Percentiles rank a stretch among this genome's conserved stretches.
These are phyloP conservation scores for Ammospiza maritima DNA, from an alignment of 2,797 vertebrate species.

Conservation along the genomic window DNA sequence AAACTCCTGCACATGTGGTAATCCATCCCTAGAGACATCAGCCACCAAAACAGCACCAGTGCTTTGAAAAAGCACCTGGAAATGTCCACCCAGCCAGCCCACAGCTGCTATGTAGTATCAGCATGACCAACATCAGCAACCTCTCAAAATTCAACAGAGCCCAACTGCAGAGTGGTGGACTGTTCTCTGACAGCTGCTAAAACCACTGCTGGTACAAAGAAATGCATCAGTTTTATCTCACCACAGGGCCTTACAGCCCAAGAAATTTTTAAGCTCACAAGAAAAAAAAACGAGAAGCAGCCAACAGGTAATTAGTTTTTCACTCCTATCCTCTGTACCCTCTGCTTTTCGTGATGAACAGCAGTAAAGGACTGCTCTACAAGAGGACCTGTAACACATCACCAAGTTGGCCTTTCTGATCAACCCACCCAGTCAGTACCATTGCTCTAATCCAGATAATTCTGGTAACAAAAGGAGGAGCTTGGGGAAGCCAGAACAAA, in stretches of 20 bases:
- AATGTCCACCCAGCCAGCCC: background rate
- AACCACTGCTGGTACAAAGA: background rate
- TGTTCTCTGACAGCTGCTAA: background rate
- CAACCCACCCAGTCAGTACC: background rate
- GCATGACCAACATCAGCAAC: background rate
- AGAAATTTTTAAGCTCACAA: background rate
- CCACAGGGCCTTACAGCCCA: background rate
- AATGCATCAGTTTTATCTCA: background rate
- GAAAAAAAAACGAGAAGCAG: background rate
- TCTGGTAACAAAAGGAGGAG: background rate
- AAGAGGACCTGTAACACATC: background rate
- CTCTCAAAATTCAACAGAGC: background rate
- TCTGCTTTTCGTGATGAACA: background rate
- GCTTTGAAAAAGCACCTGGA: background rate
- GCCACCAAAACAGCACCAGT: background rate
- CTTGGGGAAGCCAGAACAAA: background rate
- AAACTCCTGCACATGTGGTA: accelerated
- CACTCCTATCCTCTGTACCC: background rate
- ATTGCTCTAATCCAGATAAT: background rate
- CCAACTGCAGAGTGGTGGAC: background rate
- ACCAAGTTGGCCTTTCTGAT: background rate
- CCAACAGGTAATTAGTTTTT: background rate
- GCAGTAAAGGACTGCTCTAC: background rate
- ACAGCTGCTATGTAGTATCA: accelerated
- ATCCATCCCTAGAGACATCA: background rate